Evolutionary conservation across 2,888 invertebrate species (phyloP), one percentile per base, ranked within the genome.

Genomic region (Oscheius sp.): DNA sequence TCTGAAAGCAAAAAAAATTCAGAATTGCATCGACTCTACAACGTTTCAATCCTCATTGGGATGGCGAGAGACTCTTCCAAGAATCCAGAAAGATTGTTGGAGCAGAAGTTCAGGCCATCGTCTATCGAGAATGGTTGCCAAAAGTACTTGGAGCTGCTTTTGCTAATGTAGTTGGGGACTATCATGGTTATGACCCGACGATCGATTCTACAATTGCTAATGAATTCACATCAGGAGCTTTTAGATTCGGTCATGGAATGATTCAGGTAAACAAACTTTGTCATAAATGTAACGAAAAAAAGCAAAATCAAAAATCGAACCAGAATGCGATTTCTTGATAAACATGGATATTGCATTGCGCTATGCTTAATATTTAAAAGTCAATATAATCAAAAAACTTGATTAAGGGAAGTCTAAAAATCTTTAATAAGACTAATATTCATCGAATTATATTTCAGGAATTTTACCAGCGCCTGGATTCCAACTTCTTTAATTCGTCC

Each of bases 201-300:
- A 78, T 93, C 0, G 92, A 97, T 86, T 92, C 96, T 0, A 91
- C 92, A 0, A 91, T 98, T 78, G 91, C 94, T 0, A 98, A 97
- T 86, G 95, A 93, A 38, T 98, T 98, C 87, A 95, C 97, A 0
- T 95, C 97, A 0, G 95, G 95, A 9, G 97, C 96, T 0, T 89
- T 97, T 64, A 90, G 88, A 68, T 95, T 99, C 87, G 98, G 98
- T 0, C 98, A 98, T 87, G 93, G 95, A 0, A 89, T 98, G 73
- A 95, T 98, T 64, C 95, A 96, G 87, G 96, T 71, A 5, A 12
- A 61, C 6, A 12, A n/a, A n/a, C n/a, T 33, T 20, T 14, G n/a
- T 24, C 49, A 36, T 14, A 36, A n/a, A n/a, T n/a, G n/a, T n/a
- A n/a, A n/a, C n/a, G n/a, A n/a, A n/a, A n/a, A n/a, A n/a, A n/a